Percentiles rank a stretch among this genome's conserved stretches.
phyloP scores from a whole-genome alignment of 1,140 invertebrate genomes.

The Heterodera schachtii region DNA sequence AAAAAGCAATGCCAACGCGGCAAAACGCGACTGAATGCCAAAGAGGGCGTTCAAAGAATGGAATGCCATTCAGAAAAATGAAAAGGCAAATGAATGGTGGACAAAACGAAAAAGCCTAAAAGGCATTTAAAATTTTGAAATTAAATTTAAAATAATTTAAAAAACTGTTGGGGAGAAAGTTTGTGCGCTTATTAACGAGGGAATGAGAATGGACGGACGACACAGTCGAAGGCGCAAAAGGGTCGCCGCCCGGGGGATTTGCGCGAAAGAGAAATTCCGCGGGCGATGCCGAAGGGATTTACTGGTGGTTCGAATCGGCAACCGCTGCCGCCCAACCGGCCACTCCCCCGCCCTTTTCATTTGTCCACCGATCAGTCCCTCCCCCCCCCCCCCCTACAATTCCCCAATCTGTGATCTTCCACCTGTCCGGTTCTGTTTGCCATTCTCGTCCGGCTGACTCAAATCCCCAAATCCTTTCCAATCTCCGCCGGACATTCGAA shows the following conservation, averaged over 20 bases:
- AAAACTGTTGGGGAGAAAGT: neutral
- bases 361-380: neutral
- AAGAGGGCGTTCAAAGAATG: neutral
- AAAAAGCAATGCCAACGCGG: neutral
- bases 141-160: neutral
- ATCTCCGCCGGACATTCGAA: constrained; percentile 5
- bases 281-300: neutral
- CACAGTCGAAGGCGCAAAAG: constrained; percentile 27
- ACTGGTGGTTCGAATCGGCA: neutral
- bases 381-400: no score
- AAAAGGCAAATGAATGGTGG: no score
- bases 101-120: no score
- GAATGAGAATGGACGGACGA: neutral
- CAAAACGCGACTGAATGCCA: neutral
- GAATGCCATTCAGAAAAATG: neutral
- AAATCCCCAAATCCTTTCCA: neutral
- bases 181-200: neutral
- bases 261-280: constrained; percentile 8
- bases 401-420: no score
- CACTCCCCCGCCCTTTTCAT: neutral
- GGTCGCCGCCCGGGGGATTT: constrained; percentile 26
- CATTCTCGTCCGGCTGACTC: neutral
- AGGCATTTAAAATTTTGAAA: neutral
- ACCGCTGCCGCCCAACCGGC: neutral
- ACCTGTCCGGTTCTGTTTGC: neutral